Base-by-base conservation (phyloP, 2,797 vertebrate species). In the Synanceia verrucosa region DNA sequence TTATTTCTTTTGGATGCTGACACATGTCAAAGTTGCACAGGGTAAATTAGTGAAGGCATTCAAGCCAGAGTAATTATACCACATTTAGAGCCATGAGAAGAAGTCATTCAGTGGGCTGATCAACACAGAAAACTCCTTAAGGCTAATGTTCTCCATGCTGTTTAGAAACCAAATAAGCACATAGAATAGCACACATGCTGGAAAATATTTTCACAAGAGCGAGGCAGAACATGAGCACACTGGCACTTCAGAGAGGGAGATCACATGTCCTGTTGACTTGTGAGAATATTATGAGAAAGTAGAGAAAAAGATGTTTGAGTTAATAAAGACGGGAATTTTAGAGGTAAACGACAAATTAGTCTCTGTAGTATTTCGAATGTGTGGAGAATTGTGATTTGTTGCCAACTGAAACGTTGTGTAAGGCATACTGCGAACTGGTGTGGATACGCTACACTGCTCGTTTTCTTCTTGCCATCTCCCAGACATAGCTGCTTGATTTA, bases 141-240 rank as follows among this genome's bases (percentile, higher is more conserved):
- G 91, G 92, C 90, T 86, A 93, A 94, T 92, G 91, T 91, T 94
- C 90, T 91, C 78, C 83, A 73, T 65, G 85, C 89, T 91, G 89
- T 93, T 88, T 91, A 80, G 85, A 90, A 91, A 91, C 87, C 86
- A 91, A 92, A 93, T 84, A 91, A 92, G 89, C 85, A 89, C 81
- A 79, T 24, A 89, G 87, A 91, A 92, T 90, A 89, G 84, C 87
- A 85, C 81, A 85, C 85, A 88, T 79, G 82, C 83, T 85, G 83
- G 82, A 89, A 93, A 92, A 92, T 90, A 86, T 93, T 93, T 92
- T 92, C 74, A 84, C 77, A 90, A 83, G 88, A 84, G 84, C 14
- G 29, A 77, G 69, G 83, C 78, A 52, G 77, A 86, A 78, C 86
- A 72, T 63, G 72, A 86, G 84, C 76, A 89, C 83, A 87, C 81